phyloP scores from a whole-genome alignment of 1,140 invertebrate genomes.

The Hermatobates lingyangjiaoensis region DNA sequence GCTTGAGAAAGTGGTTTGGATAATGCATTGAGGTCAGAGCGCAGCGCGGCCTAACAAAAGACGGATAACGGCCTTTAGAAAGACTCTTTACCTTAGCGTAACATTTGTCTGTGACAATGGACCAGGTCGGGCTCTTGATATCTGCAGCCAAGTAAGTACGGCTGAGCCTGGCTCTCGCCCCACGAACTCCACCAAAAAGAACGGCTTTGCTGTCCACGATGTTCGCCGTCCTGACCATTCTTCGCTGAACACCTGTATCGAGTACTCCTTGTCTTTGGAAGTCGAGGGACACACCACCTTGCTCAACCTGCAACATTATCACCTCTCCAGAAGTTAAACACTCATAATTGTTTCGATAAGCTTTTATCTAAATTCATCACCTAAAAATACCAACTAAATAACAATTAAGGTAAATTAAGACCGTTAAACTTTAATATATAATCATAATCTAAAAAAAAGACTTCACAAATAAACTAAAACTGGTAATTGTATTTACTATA shows the following conservation, averaged over 20 bases:
- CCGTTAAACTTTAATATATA: background rate
- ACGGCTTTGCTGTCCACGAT: constrained; percentile 29
- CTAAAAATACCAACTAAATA: background rate
- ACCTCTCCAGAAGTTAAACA: too few species aligned
- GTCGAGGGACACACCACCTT: constrained; percentile 52
- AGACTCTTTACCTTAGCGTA: constrained; percentile 32
- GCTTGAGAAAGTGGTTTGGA: background rate
- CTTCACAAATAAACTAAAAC: background rate
- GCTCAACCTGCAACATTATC: constrained; percentile 35
- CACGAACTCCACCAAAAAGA: constrained; percentile 52
- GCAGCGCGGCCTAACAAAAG: constrained; percentile 17
- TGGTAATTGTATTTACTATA: background rate
- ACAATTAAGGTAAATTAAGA: background rate
- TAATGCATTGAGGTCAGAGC: background rate
- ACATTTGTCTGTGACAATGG: constrained; percentile 29
- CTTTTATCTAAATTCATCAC: too few species aligned
- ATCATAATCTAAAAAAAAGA: background rate
- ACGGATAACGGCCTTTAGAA: constrained; percentile 35
- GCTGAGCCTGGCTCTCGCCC: constrained; percentile 44
- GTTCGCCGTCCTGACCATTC: constrained; percentile 31
- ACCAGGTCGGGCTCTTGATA: constrained; percentile 46
- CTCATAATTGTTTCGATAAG: too few species aligned
- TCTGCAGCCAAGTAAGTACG: constrained; percentile 55
- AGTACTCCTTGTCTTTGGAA: constrained; percentile 38
- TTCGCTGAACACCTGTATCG: constrained; percentile 52